These are phyloP conservation scores for Campylomormyrus numenius DNA, from an alignment of 2,113 vertebrate genomes.

Conservation along the genomic window DNA sequence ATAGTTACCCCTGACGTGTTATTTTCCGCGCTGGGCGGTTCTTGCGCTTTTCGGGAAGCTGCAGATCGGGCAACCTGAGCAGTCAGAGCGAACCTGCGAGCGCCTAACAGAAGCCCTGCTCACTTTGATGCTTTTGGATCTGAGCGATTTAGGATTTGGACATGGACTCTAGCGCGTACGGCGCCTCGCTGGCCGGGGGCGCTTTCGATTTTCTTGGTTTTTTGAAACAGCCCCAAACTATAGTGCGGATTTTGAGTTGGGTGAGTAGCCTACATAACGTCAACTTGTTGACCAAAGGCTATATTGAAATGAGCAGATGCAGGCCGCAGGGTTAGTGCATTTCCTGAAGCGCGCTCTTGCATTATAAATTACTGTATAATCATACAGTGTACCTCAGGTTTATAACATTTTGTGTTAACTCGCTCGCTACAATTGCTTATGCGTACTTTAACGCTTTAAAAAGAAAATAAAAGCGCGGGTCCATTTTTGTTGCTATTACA, in stretches of 20 bases:
- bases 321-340: neutral
- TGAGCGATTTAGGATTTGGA: neutral
- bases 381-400: neutral
- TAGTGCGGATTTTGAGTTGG: slow-evolving; percentile 67
- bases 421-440: neutral
- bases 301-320: neutral
- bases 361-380: neutral
- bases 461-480: neutral
- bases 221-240: slow-evolving; percentile 73
- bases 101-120: neutral
- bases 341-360: neutral
- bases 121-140: neutral
- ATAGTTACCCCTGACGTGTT: slow-evolving; percentile 14
- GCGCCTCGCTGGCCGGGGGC: slow-evolving; percentile 73
- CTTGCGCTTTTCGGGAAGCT: slow-evolving; percentile 21
- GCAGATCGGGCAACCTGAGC: neutral
- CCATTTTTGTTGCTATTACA: neutral
- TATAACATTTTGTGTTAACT: neutral
- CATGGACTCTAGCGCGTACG: slow-evolving; percentile 71
- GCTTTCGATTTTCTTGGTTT: slow-evolving; percentile 70
- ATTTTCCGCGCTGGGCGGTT: slow-evolving; percentile 16
- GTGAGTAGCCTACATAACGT: slow-evolving; percentile 58
- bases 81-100: neutral
- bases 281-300: neutral
- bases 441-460: neutral